phyloP scores from a whole-genome alignment of 2,797 vertebrate genomes.

The Alectoris magna region DNA sequence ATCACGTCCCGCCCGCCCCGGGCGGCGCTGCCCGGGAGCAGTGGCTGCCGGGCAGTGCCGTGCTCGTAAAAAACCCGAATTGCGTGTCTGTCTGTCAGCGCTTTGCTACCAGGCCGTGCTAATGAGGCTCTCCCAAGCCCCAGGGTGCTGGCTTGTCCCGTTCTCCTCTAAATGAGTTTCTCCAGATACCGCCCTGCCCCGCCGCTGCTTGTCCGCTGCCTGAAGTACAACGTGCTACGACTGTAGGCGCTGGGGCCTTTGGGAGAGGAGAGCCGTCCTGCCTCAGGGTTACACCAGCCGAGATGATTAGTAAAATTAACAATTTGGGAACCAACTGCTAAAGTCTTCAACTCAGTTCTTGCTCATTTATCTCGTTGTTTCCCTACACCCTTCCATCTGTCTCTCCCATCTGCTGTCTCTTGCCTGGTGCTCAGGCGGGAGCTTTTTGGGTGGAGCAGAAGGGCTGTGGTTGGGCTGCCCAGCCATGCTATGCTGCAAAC shows the following conservation, averaged over 20 bases:
- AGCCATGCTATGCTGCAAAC: neutral
- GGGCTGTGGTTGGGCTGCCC: rapidly evolving
- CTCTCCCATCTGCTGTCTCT: conserved; percentile 55
- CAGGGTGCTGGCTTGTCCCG: neutral
- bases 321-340: neutral
- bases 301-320: neutral
- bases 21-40: neutral
- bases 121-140: neutral
- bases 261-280: neutral
- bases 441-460: rapidly evolving
- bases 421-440: neutral
- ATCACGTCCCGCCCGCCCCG: neutral
- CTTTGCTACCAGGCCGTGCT: neutral
- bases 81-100: neutral
- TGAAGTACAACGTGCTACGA: neutral
- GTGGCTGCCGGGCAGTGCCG: neutral
- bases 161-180: neutral
- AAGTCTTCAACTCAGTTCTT: conserved; percentile 46
- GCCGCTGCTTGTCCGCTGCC: neutral
- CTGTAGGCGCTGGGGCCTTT: neutral
- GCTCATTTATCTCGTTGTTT: conserved; percentile 64
- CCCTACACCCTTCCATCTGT: conserved; percentile 50
- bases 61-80: rapidly evolving
- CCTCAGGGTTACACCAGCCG: neutral
- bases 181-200: neutral